These are phyloP conservation scores for Diachasmimorpha longicaudata DNA, from an alignment of 1,140 invertebrate genomes.

Conservation along the genomic window DNA sequence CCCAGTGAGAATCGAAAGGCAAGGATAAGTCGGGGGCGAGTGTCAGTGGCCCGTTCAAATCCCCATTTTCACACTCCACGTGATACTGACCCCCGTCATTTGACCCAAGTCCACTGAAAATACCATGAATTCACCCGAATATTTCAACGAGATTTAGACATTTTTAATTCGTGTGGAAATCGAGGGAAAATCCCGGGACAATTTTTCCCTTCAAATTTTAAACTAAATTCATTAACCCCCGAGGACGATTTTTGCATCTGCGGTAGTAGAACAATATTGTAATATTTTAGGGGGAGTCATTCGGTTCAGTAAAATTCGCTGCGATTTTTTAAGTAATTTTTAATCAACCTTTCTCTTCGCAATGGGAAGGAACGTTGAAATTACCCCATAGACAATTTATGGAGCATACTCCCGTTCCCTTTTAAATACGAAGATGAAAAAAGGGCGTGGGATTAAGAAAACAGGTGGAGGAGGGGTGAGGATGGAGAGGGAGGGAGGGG, in stretches of 20 bases:
- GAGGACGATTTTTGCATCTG: too few relatives aligned
- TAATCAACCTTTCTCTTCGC: too few relatives aligned
- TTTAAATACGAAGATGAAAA: conserved; percentile 4
- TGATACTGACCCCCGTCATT: conserved; percentile 31
- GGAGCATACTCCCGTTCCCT: neutral
- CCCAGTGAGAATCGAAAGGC: neutral
- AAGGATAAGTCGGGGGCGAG: neutral
- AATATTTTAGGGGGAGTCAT: too few relatives aligned
- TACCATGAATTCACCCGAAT: neutral
- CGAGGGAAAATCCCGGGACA: too few relatives aligned
- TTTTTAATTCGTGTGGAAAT: too few relatives aligned
- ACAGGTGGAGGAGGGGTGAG: neutral
- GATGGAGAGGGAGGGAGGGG: neutral
- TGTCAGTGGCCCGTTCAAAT: conserved; percentile 21
- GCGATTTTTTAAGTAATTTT: too few relatives aligned
- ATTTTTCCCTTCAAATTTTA: too few relatives aligned
- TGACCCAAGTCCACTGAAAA: conserved; percentile 19
- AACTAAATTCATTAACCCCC: too few relatives aligned
- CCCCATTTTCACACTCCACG: conserved; percentile 40
- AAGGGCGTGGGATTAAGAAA: conserved; percentile 2
- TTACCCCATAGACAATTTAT: neutral
- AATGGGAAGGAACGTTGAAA: neutral
- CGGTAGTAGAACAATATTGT: too few relatives aligned
- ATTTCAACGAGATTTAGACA: too few relatives aligned
- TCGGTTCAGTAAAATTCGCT: too few relatives aligned